Evolutionary conservation across 2,113 vertebrate species (phyloP), one percentile per base, ranked within the genome.

Genomic region (Sinocyclocheilus anophthalmus): DNA sequence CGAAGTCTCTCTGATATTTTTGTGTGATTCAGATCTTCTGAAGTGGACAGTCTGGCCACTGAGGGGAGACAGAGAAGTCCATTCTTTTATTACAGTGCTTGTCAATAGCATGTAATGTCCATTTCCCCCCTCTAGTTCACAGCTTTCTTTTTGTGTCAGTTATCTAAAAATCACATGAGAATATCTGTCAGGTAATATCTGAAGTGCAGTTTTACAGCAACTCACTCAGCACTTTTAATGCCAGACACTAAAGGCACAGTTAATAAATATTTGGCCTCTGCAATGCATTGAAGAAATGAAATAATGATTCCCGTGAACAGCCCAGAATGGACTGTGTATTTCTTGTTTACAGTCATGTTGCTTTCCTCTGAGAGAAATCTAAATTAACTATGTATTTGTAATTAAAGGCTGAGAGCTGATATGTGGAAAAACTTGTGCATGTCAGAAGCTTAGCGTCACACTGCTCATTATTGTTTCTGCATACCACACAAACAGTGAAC

Each of bases 41-140:
- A 61, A 39, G 20, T 59, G 37, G 14, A 45, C 57, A 18, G 37
- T 45, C 39, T 80, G 78, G 59, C 78, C 78, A 80, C 78, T 63
- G 57, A 80, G 57, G 78, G 78, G 78, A 80, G 78, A 80, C 57
- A 80, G 77, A 42, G 55, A 80, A 80, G 57, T 80, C 55, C 3
- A 59, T 39, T 45, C 12, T n/a, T 80, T 13, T n/a, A 20, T 55
- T 2, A 33, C 24, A 77, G 22, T 79, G 53, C n/a, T 11, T 57
- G 30, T 61, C 55, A 59, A 22, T 61, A 33, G 2, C 22, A 53
- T 53, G 50, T 5, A 16, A 53, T 42, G 55, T 79, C 20, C 55
- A 53, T 53, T 33, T 37, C 42, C 42, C 42, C 42, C 42, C 42
- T 72, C 8, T 2, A 4, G 69, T 72, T n/a, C 37, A 42, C 33